These are phyloP conservation scores for Caenorhabditis macrosperma DNA, from an alignment of 2,888 invertebrate genomes.

Conservation along the genomic window DNA sequence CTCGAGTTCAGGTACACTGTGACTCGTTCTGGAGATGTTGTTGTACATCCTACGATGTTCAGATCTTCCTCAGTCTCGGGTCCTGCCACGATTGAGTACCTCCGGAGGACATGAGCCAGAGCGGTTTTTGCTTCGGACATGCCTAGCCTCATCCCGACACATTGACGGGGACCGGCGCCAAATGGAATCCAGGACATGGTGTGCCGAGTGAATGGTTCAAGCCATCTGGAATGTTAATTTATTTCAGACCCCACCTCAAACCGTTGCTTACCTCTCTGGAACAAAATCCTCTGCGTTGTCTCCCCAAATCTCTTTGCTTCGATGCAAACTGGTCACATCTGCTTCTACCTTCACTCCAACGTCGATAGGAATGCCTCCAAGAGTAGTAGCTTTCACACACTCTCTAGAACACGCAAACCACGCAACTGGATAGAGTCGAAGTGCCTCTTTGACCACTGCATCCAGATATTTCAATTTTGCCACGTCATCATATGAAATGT, in stretches of 20 bases:
- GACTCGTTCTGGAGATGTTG: conserved; percentile 45
- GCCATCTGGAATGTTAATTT: conserved; percentile 56
- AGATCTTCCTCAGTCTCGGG: conserved; percentile 69
- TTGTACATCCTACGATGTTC: conserved; percentile 49
- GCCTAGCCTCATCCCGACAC: conserved; percentile 76
- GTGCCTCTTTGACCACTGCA: conserved; percentile 71
- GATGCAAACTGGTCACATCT: conserved; percentile 73
- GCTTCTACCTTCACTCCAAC: conserved; percentile 70
- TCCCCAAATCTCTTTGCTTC: conserved; percentile 75
- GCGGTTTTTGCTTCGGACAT: conserved; percentile 74
- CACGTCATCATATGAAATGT: conserved; percentile 71
- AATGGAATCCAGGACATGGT: conserved; percentile 69
- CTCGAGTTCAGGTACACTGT: conserved; percentile 45
- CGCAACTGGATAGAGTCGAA: conserved; percentile 75
- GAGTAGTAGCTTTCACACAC: conserved; percentile 68
- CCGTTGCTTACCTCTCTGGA: conserved; percentile 69
- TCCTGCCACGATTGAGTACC: conserved; percentile 62
- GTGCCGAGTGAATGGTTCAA: conserved; percentile 32
- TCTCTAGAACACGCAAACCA: conserved; percentile 65
- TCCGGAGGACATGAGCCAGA: conserved; percentile 66
- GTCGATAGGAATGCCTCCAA: conserved; percentile 67
- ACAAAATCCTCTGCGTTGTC: conserved; percentile 73
- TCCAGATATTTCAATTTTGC: conserved; percentile 71
- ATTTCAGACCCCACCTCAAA: neutral
- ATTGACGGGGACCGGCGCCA: conserved; percentile 76